A percentile compares a stretch with the other conserved stretches of the same genome.
phyloP scores from a whole-genome alignment of 2,113 vertebrate species.

The Onychostruthus taczanowskii region DNA sequence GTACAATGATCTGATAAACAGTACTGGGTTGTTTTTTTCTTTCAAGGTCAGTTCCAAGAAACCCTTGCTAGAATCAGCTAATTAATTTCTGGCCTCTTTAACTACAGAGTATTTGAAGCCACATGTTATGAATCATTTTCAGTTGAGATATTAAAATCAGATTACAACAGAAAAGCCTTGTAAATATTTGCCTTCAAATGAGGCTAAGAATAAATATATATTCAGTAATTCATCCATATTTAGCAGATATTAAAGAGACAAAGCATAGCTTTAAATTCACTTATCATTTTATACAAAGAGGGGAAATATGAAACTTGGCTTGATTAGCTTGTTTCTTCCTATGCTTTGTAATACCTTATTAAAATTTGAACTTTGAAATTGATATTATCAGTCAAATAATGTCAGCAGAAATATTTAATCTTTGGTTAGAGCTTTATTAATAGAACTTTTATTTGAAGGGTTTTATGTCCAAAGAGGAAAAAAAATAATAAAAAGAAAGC shows the following conservation, averaged over 20 bases:
- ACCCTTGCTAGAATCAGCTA: conserved; percentile 73
- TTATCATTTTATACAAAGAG: conserved; percentile 79
- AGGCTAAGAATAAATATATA: conserved; percentile 83
- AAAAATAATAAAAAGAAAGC: conserved; percentile 18
- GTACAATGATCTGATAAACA: conserved; percentile 67
- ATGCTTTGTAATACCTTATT: conserved; percentile 79
- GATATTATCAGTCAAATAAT: conserved; percentile 80
- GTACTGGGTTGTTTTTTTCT: not conserved
- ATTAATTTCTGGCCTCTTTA: conserved; percentile 79
- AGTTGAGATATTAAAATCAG: conserved; percentile 83
- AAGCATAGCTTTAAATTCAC: conserved; percentile 80
- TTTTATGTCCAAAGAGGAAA: conserved; percentile 58
- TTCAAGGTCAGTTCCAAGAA: conserved; percentile 78
- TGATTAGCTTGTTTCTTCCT: conserved; percentile 81
- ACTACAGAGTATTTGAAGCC: conserved; percentile 73
- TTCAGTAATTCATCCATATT: conserved; percentile 84
- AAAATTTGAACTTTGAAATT: conserved; percentile 81
- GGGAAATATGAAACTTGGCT: conserved; percentile 70
- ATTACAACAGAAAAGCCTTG: conserved; percentile 80
- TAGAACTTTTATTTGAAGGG: conserved; percentile 73
- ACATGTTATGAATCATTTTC: conserved; percentile 78
- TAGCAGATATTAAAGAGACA: conserved; percentile 83
- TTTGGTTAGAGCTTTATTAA: conserved; percentile 76
- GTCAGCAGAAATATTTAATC: conserved; percentile 80
- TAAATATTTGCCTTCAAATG: conserved; percentile 85